Conservation (phyloP, 1,140 invertebrate genomes). For the Pristionchus pacificus region DNA sequence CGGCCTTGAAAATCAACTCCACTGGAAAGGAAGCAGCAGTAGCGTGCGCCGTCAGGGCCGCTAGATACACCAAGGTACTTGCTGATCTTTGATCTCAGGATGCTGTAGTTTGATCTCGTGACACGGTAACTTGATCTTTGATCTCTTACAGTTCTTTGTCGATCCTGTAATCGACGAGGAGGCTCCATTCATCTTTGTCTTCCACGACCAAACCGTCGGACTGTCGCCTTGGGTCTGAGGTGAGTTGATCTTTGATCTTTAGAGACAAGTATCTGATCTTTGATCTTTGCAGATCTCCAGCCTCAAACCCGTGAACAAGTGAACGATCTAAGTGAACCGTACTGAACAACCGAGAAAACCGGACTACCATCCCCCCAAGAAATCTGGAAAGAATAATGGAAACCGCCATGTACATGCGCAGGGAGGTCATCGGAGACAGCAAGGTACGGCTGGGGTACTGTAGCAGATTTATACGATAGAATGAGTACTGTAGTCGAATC, state of each 20-base stretch:
- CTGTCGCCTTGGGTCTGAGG: not conserved
- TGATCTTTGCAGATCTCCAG: no score
- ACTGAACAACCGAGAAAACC: not conserved
- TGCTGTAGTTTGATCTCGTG: not conserved
- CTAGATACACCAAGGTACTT: not conserved
- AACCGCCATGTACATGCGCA: not conserved
- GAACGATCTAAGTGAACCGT: not conserved
- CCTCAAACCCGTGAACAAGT: no score
- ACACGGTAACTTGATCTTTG: not conserved
- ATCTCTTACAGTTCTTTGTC: not conserved
- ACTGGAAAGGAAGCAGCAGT: not conserved
- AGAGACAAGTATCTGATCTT: no score
- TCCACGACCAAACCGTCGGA: not conserved
- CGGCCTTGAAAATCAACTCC: not conserved
- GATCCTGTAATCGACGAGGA: not conserved
- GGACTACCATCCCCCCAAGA: not conserved
- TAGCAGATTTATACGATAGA: no score
- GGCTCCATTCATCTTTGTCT: not conserved
- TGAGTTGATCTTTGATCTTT: no score
- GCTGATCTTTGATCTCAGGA: not conserved
- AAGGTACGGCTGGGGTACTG: no score
- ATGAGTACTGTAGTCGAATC: no score
- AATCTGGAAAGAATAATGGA: not conserved
- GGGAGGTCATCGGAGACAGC: not conserved
- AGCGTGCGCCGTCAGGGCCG: not conserved